These are phyloP conservation scores for Mohoua ochrocephala DNA, from an alignment of 2,113 vertebrate species.

Conservation along the genomic window DNA sequence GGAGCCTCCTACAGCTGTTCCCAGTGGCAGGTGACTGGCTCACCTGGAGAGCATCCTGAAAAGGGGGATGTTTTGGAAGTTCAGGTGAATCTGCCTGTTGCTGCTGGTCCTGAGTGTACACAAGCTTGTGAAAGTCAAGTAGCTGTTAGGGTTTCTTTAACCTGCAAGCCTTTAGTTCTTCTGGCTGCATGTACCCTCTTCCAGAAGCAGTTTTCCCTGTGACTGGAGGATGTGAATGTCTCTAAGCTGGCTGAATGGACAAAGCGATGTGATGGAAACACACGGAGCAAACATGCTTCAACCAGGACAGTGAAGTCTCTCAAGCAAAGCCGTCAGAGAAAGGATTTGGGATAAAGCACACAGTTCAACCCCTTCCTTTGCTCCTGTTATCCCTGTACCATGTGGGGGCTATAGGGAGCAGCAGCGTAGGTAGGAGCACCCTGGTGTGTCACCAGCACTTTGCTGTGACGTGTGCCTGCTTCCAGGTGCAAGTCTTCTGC, in stretches of 20 bases:
- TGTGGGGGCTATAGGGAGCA: not conserved
- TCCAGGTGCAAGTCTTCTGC: not conserved
- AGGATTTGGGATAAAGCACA: not conserved
- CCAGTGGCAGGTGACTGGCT: not conserved
- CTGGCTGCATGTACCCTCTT: not conserved
- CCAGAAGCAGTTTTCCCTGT: not conserved
- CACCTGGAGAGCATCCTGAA: not conserved
- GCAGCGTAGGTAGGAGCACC: fast-evolving
- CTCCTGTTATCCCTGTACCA: not conserved
- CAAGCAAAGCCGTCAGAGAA: not conserved
- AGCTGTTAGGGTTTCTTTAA: not conserved
- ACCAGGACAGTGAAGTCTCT: not conserved
- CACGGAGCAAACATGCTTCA: not conserved
- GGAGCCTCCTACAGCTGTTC: not conserved
- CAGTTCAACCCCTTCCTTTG: not conserved
- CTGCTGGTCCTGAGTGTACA: not conserved
- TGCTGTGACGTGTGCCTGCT: fast-evolving
- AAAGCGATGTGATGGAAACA: not conserved
- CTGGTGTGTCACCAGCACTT: fast-evolving
- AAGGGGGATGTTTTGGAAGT: not conserved
- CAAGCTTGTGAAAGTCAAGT: not conserved
- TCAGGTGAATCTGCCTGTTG: not conserved
- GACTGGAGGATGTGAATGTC: not conserved
- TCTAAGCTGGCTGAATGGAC: not conserved
- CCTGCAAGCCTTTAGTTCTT: not conserved